Conservation (phyloP, 2,797 vertebrate species). For the Bradypus variegatus region DNA sequence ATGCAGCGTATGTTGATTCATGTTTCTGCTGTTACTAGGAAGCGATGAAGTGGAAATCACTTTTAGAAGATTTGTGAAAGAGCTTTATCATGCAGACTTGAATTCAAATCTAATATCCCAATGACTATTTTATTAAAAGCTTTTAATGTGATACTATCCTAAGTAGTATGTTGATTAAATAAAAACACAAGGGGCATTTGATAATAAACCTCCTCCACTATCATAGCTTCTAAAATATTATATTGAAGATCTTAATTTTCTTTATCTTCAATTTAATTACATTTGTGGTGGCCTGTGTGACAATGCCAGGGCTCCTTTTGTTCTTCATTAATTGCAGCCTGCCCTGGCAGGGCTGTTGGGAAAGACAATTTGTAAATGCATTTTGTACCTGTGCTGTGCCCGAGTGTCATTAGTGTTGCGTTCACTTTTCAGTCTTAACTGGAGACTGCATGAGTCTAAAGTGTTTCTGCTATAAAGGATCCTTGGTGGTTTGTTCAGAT, state of each 20-base stretch:
- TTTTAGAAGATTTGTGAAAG: conserved; percentile 67
- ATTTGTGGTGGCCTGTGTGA: conserved; percentile 57
- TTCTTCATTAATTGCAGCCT: conserved; percentile 54
- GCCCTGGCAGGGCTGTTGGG: neutral
- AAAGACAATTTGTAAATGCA: neutral
- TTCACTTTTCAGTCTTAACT: neutral
- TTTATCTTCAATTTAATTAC: conserved; percentile 74
- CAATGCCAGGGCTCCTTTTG: conserved; percentile 55
- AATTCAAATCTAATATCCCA: conserved; percentile 69
- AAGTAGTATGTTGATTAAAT: conserved; percentile 40
- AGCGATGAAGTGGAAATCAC: conserved; percentile 69
- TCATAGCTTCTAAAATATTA: conserved; percentile 73
- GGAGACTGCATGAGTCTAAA: neutral
- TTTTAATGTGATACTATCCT: conserved; percentile 64
- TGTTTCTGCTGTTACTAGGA: conserved; percentile 64
- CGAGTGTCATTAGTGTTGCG: neutral
- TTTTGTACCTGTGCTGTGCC: neutral
- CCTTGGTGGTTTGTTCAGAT: neutral
- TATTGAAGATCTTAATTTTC: conserved; percentile 60
- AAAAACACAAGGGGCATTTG: conserved; percentile 59
- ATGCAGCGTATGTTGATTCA: conserved; percentile 60
- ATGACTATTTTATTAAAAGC: conserved; percentile 74
- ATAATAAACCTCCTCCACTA: conserved; percentile 60
- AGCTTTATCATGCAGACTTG: conserved; percentile 65
- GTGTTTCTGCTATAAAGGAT: neutral